Evolutionary conservation across 2,888 invertebrate genomes (phyloP).

Genomic region (Leptopterna dolabrata): DNA sequence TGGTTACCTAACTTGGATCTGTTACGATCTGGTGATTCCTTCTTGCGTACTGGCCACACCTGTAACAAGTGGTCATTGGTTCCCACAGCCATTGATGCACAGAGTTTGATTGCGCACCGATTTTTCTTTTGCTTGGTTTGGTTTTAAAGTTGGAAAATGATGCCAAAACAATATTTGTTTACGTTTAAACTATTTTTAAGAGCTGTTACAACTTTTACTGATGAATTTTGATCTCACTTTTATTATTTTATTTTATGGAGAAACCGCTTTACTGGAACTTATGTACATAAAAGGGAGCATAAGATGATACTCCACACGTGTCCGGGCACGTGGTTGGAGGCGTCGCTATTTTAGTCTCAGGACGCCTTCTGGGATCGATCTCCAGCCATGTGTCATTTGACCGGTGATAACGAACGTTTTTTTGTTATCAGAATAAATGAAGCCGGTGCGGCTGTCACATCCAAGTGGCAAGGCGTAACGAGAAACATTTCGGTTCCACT

Average conservation of each 20-base stretch:
- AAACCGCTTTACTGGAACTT: not conserved
- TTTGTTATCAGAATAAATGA: not conserved
- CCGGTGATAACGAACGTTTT: not conserved
- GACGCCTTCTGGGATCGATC: not conserved
- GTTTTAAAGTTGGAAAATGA: too few species aligned
- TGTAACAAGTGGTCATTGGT: not conserved
- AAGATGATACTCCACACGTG: not conserved
- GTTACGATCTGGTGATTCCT: not conserved
- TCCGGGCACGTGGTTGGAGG: not conserved
- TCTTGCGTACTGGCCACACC: not conserved
- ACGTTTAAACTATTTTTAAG: too few species aligned
- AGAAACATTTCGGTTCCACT: too few species aligned
- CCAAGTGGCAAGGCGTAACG: too few species aligned
- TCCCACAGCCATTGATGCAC: not conserved
- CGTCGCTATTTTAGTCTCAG: not conserved
- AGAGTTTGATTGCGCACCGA: too few species aligned
- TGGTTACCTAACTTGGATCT: not conserved
- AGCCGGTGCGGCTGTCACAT: not conserved
- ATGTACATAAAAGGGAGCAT: not conserved
- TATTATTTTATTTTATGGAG: not conserved
- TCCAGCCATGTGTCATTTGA: not conserved
- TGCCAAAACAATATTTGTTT: too few species aligned
- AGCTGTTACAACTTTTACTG: too few species aligned
- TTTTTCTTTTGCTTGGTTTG: too few species aligned
- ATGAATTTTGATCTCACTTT: not conserved